A percentile compares a stretch with the other conserved stretches of the same genome.
phyloP scores from a whole-genome alignment of 2,888 invertebrate species.

The Sisyra nigra region DNA sequence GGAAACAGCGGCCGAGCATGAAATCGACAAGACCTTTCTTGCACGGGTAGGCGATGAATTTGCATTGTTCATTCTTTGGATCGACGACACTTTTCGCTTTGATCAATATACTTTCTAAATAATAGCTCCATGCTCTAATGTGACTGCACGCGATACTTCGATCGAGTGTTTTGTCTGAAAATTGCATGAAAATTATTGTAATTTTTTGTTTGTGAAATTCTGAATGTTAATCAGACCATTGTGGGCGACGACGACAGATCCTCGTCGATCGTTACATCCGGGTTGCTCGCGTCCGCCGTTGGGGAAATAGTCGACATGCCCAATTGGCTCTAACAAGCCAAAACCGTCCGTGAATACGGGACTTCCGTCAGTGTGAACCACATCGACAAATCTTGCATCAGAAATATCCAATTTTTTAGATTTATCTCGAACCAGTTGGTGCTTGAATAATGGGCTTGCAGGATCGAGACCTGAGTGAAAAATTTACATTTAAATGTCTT shows the following conservation, averaged over 20 bases:
- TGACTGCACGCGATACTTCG: slow-evolving; percentile 39
- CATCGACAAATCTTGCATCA: slow-evolving; percentile 48
- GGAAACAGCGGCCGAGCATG: slow-evolving; percentile 35
- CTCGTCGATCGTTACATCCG: slow-evolving; percentile 36
- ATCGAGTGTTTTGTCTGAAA: slow-evolving; percentile 22
- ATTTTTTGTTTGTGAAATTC: neutral
- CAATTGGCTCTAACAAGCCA: slow-evolving; percentile 38
- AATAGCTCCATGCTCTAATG: slow-evolving; percentile 34
- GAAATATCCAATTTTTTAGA: slow-evolving; percentile 38
- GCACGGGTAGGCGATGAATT: slow-evolving; percentile 37
- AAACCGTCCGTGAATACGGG: slow-evolving; percentile 40
- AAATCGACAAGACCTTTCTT: slow-evolving; percentile 31
- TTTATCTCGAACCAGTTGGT: slow-evolving; percentile 33
- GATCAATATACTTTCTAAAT: slow-evolving; percentile 31
- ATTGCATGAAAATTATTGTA: neutral
- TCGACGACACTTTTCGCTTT: slow-evolving; percentile 16
- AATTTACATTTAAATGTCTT: neutral
- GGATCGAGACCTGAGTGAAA: slow-evolving; percentile 56
- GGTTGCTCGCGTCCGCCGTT: slow-evolving; percentile 44
- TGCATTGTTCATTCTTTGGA: slow-evolving; percentile 22
- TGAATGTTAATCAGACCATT: slow-evolving; percentile 25
- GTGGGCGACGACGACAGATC: slow-evolving; percentile 37
- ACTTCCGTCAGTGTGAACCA: slow-evolving; percentile 49
- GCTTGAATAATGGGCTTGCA: slow-evolving; percentile 61
- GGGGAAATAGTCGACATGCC: slow-evolving; percentile 42